Evolutionary conservation across 2,113 vertebrate species (phyloP).

Genomic region (Alces alces): DNA sequence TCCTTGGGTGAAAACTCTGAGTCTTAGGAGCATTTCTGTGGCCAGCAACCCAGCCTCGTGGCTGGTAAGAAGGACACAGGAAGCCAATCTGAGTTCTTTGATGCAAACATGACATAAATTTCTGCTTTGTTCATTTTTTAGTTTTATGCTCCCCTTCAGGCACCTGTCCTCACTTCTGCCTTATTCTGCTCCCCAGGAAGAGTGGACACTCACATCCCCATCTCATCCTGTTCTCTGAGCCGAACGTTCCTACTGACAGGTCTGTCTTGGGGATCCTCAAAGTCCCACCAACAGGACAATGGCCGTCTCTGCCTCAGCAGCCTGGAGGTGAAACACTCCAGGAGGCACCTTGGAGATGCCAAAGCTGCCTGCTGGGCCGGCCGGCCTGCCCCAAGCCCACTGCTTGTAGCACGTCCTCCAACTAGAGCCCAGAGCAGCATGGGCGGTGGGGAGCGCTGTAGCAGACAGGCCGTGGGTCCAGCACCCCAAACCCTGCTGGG

Average conservation of each 20-base stretch:
- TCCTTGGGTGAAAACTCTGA: neutral
- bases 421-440: fast-evolving
- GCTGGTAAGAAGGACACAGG: fast-evolving
- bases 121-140: fast-evolving
- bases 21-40: neutral
- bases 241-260: fast-evolving
- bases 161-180: neutral
- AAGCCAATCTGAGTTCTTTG: fast-evolving
- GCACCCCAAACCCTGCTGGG: neutral
- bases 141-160: fast-evolving
- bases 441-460: fast-evolving
- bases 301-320: fast-evolving
- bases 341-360: neutral
- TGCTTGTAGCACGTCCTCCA: fast-evolving
- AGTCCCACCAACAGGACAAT: too few relatives aligned
- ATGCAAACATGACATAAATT: neutral
- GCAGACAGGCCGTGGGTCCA: neutral
- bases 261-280: fast-evolving
- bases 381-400: fast-evolving
- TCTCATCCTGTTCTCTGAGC: fast-evolving
- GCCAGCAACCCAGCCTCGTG: fast-evolving
- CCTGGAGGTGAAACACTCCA: too few relatives aligned
- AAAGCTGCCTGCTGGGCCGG: fast-evolving
- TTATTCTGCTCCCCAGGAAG: too few relatives aligned
- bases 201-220: fast-evolving